Percentiles rank a stretch among this genome's conserved stretches.
phyloP scores from a whole-genome alignment of 2,113 vertebrate species.

The Sarotherodon lohbergeri region DNA sequence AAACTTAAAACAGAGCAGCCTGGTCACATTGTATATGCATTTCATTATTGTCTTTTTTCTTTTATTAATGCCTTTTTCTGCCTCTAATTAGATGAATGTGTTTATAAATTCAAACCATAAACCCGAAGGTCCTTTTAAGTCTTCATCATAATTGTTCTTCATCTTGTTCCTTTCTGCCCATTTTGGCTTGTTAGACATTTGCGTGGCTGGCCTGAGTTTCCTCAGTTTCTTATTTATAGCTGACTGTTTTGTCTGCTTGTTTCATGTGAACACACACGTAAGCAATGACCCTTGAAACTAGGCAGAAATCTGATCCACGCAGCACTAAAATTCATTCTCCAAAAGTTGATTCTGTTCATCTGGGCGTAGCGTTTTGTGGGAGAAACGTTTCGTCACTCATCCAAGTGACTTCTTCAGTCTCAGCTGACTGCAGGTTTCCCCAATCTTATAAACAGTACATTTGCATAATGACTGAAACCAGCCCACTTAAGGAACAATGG shows the following conservation, averaged over 20 bases:
- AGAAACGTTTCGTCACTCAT: no score
- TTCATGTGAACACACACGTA: background rate
- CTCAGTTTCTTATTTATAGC: background rate
- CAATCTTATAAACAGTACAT: no score
- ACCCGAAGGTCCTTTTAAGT: background rate
- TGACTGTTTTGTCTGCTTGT: background rate
- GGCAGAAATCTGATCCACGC: conserved; percentile 56
- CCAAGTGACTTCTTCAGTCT: no score
- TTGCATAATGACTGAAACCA: no score
- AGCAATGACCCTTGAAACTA: conserved; percentile 44
- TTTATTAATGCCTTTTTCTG: background rate
- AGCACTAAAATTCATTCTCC: conserved; percentile 18
- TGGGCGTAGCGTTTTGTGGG: no score
- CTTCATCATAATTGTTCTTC: background rate
- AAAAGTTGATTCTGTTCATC: no score
- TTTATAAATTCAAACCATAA: background rate
- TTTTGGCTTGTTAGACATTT: background rate
- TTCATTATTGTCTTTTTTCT: background rate
- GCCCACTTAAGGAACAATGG: no score
- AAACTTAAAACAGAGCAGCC: background rate
- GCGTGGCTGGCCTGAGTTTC: background rate
- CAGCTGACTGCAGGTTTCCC: no score
- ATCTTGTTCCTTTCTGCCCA: background rate
- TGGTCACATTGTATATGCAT: background rate
- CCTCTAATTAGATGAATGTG: background rate